phyloP scores from a whole-genome alignment of 92 coral and sea anemone genomes.

The Porites evermanni region DNA sequence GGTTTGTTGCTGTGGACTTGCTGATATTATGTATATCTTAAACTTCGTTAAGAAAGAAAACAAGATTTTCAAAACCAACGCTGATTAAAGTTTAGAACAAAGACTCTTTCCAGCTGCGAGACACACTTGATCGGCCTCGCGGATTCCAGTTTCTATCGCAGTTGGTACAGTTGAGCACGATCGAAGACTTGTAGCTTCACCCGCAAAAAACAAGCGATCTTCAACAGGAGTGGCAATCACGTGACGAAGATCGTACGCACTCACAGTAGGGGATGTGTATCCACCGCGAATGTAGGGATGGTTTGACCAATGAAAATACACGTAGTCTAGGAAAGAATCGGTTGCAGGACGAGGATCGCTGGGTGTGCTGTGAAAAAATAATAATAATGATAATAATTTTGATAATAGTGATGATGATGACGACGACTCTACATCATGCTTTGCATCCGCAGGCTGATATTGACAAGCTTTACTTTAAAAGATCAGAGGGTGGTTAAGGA shows the following conservation, averaged over 20 bases:
- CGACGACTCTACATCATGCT: too few species aligned
- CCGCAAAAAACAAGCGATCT: constrained; percentile 86
- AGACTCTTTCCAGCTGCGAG: constrained; percentile 38
- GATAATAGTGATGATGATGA: background rate
- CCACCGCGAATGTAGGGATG: constrained; percentile 90
- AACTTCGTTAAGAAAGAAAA: too few species aligned
- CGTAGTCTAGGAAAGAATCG: constrained; percentile 57
- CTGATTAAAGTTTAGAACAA: constrained; percentile 6
- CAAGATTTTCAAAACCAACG: too few species aligned
- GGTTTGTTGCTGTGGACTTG: too few species aligned
- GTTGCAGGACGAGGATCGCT: constrained; percentile 73
- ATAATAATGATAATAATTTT: too few species aligned
- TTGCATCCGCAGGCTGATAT: too few species aligned
- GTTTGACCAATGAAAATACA: constrained; percentile 86
- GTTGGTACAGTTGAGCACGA: constrained; percentile 78
- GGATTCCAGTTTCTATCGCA: constrained; percentile 85
- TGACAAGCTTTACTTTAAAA: too few species aligned
- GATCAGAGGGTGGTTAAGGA: too few species aligned
- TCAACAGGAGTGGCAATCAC: constrained; percentile 85
- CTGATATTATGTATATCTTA: too few species aligned
- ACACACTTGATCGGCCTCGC: constrained; percentile 82
- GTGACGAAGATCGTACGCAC: constrained; percentile 80
- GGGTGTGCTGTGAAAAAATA: constrained; percentile 49
- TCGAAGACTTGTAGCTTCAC: constrained; percentile 83
- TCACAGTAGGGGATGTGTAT: constrained; percentile 85